Evolutionary conservation across 1,140 invertebrate species (phyloP).

Genomic region (Rhopalosiphum padi): DNA sequence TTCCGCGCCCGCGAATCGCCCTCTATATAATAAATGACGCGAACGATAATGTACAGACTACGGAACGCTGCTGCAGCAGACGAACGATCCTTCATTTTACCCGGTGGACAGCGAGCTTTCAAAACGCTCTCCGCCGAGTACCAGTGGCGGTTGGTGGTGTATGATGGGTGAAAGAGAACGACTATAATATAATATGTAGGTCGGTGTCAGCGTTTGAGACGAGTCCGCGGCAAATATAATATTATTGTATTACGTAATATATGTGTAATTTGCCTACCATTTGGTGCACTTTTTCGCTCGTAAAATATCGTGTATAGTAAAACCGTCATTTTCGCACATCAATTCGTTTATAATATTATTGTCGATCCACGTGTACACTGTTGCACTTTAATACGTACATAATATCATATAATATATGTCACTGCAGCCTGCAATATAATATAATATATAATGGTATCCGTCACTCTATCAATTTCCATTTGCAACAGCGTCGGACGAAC

Average conservation of each 20-base stretch:
- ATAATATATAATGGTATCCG: neutral
- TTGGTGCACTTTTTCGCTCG: neutral
- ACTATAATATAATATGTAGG: too few relatives aligned
- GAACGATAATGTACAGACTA: neutral
- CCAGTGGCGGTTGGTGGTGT: neutral
- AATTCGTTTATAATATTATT: neutral
- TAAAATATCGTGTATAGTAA: too few relatives aligned
- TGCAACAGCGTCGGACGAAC: neutral
- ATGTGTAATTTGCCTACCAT: neutral
- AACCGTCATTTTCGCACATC: neutral
- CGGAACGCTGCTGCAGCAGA: neutral
- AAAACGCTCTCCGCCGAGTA: neutral
- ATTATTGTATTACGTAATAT: neutral
- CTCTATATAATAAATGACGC: slow-evolving; percentile 43
- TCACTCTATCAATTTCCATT: neutral
- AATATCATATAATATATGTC: too few relatives aligned
- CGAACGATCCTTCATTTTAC: slow-evolving; percentile 21
- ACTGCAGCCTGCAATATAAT: too few relatives aligned
- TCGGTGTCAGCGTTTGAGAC: neutral
- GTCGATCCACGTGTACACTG: too few relatives aligned
- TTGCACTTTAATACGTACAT: too few relatives aligned
- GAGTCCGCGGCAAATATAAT: neutral
- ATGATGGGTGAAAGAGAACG: neutral
- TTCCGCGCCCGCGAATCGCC: neutral
- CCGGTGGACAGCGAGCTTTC: neutral